These are phyloP conservation scores for Lasius platythorax DNA, from an alignment of 2,888 invertebrate genomes.

Conservation along the genomic window DNA sequence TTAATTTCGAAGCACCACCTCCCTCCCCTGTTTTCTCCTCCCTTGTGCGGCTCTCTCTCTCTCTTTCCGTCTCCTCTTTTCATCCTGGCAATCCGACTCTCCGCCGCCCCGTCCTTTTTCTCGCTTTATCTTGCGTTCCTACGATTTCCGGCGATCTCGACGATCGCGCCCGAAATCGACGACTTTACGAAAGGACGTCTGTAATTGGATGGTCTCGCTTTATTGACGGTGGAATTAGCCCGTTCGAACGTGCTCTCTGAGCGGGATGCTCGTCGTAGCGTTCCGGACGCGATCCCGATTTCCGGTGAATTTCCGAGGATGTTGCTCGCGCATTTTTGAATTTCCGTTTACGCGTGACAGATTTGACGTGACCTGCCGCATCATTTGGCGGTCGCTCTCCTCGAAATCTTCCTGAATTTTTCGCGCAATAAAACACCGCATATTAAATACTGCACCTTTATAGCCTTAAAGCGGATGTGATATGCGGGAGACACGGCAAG, in stretches of 20 bases:
- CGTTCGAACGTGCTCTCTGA: slow-evolving; percentile 66
- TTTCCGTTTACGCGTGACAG: slow-evolving; percentile 43
- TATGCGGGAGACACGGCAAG: not conserved
- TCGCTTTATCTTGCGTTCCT: slow-evolving; percentile 48
- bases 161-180: slow-evolving; percentile 61
- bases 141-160: slow-evolving; percentile 55
- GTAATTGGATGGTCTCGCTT: slow-evolving; percentile 76
- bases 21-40: not conserved
- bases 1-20: slow-evolving; percentile 69
- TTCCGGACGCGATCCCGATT: slow-evolving; percentile 58
- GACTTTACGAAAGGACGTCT: slow-evolving; percentile 67
- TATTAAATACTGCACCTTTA: slow-evolving; percentile 36
- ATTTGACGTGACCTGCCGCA: slow-evolving; percentile 3
- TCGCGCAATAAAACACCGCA: slow-evolving; percentile 1
- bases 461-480: slow-evolving; percentile 18
- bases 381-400: not conserved
- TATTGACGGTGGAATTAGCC: slow-evolving; percentile 75
- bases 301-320: slow-evolving; percentile 48
- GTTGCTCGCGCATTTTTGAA: slow-evolving; percentile 42
- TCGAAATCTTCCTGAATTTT: slow-evolving; percentile 10
- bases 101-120: slow-evolving; percentile 51
- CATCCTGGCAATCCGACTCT: not conserved
- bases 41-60: slow-evolving; percentile 6
- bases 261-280: slow-evolving; percentile 55
- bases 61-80: slow-evolving; percentile 12